Conservation (phyloP, 2,888 invertebrate genomes). For the Pachliopta kotzebuea region DNA sequence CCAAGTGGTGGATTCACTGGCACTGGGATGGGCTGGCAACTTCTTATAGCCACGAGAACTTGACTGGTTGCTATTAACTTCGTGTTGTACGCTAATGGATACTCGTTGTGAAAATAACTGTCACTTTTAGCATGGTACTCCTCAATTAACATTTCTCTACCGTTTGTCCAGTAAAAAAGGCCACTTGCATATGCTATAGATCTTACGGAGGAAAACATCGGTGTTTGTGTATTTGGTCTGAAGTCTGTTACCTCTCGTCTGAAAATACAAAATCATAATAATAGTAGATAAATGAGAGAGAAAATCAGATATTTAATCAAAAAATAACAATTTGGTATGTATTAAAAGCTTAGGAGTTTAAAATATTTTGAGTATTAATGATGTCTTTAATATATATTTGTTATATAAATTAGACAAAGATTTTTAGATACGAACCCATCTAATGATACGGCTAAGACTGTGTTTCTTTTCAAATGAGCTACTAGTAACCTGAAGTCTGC, state of each 20-base stretch:
- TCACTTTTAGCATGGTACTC: constrained; percentile 86
- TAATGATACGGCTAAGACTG: constrained; percentile 89
- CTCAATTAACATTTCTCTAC: constrained; percentile 87
- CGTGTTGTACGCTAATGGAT: constrained; percentile 76
- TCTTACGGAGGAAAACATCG: constrained; percentile 86
- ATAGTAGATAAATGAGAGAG: background rate
- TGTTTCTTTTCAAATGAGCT: constrained; percentile 86
- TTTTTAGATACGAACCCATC: constrained; percentile 83
- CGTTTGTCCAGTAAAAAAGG: constrained; percentile 93
- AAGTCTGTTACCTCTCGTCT: constrained; percentile 87
- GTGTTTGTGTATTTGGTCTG: constrained; percentile 86
- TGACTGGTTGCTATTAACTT: constrained; percentile 60
- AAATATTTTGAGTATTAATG: background rate
- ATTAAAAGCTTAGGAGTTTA: too few species aligned
- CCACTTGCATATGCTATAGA: constrained; percentile 89
- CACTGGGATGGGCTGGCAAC: constrained; percentile 89
- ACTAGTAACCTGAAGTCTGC: constrained; percentile 89
- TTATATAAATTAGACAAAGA: background rate
- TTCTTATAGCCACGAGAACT: constrained; percentile 81
- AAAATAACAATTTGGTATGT: too few species aligned
- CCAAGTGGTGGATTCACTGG: constrained; percentile 89
- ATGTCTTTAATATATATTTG: background rate
- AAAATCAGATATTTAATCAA: too few species aligned
- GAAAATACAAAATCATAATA: constrained; percentile 33
- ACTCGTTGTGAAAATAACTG: constrained; percentile 89